Evolutionary conservation across 2,797 vertebrate genomes (phyloP).

Genomic region (Acrocephalus scirpaceus): DNA sequence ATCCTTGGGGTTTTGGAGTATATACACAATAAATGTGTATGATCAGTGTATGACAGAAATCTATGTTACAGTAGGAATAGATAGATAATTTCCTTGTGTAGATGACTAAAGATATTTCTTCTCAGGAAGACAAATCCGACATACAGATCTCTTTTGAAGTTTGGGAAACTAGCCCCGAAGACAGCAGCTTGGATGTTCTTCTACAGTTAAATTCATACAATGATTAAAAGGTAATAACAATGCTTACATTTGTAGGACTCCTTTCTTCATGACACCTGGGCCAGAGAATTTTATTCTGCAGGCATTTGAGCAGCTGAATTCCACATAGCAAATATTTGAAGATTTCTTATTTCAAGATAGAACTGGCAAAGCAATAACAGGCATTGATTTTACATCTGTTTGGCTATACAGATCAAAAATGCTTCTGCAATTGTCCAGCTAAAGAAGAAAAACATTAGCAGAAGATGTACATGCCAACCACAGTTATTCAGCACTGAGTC

Average conservation of each 20-base stretch:
- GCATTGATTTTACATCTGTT: not conserved
- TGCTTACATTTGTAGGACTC: not conserved
- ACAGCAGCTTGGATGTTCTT: not conserved
- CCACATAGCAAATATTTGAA: not conserved
- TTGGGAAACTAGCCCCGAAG: not conserved
- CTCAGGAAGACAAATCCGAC: not conserved
- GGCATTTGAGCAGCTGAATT: not conserved
- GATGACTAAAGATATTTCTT: not conserved
- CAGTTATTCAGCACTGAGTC: not conserved
- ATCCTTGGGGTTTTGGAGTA: not conserved
- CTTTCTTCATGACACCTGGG: not conserved
- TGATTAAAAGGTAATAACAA: not conserved
- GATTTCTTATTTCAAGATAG: not conserved
- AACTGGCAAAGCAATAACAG: not conserved
- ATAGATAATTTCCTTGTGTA: not conserved
- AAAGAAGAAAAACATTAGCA: not conserved
- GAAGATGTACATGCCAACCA: not conserved
- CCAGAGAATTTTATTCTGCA: not conserved
- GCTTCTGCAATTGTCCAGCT: not conserved
- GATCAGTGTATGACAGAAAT: not conserved
- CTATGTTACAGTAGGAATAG: not conserved
- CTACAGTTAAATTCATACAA: not conserved
- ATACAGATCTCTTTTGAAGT: not conserved
- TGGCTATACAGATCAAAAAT: not conserved
- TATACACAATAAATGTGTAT: too few relatives aligned